Evolutionary conservation across 2,888 invertebrate species (phyloP).

Genomic region (Steinernema scapterisci): DNA sequence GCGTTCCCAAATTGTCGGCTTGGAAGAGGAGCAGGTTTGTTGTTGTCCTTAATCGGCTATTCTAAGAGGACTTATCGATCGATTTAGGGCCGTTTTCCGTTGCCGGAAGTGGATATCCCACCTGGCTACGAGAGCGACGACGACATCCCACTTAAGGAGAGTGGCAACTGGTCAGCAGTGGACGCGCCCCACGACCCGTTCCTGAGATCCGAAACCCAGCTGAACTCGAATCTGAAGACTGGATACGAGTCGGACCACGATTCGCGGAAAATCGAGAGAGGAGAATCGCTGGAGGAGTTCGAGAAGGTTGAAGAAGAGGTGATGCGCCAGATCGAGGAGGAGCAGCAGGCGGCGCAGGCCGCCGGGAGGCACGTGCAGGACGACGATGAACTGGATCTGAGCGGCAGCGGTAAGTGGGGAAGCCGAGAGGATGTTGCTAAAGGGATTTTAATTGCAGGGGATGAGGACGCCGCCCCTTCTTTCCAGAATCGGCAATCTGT

Average conservation of each 20-base stretch:
- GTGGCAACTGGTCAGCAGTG: background rate
- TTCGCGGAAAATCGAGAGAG: constrained; percentile 11
- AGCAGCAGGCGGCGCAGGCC: background rate
- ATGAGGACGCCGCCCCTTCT: constrained; percentile 20
- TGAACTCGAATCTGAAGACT: constrained; percentile 24
- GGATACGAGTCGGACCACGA: constrained; percentile 3
- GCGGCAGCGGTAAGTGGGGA: constrained; percentile 3
- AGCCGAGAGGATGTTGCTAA: background rate
- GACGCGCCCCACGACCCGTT: background rate
- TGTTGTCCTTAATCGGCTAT: background rate
- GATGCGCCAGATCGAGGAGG: constrained; percentile 19
- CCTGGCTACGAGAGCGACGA: constrained; percentile 26
- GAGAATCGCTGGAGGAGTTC: constrained; percentile 23
- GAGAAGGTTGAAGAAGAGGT: constrained; percentile 27
- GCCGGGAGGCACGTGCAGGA: background rate
- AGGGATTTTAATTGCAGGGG: background rate
- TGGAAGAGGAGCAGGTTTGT: constrained; percentile 19
- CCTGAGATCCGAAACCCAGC: background rate
- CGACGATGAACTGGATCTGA: background rate
- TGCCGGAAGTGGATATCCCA: constrained; percentile 20
- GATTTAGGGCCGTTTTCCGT: constrained; percentile 24
- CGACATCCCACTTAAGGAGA: constrained; percentile 18
- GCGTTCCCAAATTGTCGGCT: constrained; percentile 11
- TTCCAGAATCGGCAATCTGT: constrained; percentile 19
- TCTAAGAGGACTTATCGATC: background rate